Percentiles rank a stretch among this genome's conserved stretches.
These are phyloP conservation scores for Mythimna pallens DNA, from an alignment of 2,888 invertebrate species.

Conservation along the genomic window DNA sequence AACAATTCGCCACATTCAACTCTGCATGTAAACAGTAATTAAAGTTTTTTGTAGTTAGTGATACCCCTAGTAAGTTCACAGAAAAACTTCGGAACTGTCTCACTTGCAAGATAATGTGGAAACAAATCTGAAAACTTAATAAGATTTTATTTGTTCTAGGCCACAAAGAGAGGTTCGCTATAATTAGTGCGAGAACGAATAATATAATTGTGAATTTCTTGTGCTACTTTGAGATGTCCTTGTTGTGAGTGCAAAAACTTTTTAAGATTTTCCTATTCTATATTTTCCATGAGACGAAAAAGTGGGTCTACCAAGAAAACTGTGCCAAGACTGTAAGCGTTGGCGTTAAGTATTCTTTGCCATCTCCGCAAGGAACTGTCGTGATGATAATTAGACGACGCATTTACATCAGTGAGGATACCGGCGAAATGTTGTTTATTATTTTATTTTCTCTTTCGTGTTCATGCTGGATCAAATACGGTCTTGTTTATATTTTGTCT, in stretches of 20 bases:
- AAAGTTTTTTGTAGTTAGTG: constrained; percentile 56
- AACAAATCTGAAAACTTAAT: constrained; percentile 43
- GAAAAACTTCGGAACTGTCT: constrained; percentile 51
- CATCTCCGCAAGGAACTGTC: constrained; percentile 28
- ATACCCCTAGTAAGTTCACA: constrained; percentile 21
- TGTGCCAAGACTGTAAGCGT: constrained; percentile 51
- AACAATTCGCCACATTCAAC: constrained; percentile 64
- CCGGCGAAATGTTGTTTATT: constrained; percentile 48
- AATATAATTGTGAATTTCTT: constrained; percentile 4
- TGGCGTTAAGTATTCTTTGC: constrained; percentile 39
- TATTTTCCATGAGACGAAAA: constrained; percentile 35
- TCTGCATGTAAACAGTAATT: constrained; percentile 68
- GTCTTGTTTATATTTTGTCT: constrained; percentile 17
- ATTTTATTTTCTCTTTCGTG: constrained; percentile 31
- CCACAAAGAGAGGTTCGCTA: constrained; percentile 1
- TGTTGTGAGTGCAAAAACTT: constrained; percentile 7
- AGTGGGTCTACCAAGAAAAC: constrained; percentile 38
- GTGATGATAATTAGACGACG: constrained; percentile 46
- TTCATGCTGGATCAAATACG: constrained; percentile 37
- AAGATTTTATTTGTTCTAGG: constrained; percentile 30
- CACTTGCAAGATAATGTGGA: constrained; percentile 33
- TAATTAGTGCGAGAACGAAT: constrained; percentile 7
- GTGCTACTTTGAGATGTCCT: constrained; percentile 1
- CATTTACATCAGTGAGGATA: constrained; percentile 25
- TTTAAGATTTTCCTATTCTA: constrained; percentile 17